Percentiles rank a stretch among this genome's conserved stretches.
Conservation (phyloP, 2,888 invertebrate genomes). For the Latheticus oryzae region DNA sequence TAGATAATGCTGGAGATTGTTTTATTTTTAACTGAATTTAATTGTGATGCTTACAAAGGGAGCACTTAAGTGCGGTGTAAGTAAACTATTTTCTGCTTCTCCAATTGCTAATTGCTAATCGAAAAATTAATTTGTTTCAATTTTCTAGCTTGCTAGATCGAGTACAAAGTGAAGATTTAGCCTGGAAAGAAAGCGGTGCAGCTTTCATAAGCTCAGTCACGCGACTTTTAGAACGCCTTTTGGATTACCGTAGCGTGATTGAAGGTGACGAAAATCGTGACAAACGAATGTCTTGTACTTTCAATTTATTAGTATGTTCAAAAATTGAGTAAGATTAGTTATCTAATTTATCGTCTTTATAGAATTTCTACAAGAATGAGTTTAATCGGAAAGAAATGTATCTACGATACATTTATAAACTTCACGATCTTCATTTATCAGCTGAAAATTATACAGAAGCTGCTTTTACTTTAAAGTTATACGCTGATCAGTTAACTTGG, state of each 20-base stretch:
- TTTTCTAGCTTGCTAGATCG: conserved; percentile 80
- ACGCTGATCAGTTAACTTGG: conserved; percentile 92
- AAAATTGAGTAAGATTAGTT: neutral
- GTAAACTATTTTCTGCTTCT: conserved; percentile 63
- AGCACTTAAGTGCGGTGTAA: conserved; percentile 94
- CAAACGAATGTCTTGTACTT: conserved; percentile 96
- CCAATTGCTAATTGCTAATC: conserved; percentile 9
- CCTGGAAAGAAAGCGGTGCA: conserved; percentile 92
- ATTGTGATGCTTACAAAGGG: conserved; percentile 69
- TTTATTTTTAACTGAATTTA: conserved; percentile 8
- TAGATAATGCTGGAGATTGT: conserved; percentile 56
- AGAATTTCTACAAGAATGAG: conserved; percentile 97
- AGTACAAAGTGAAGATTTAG: conserved; percentile 85
- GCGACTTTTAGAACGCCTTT: conserved; percentile 83
- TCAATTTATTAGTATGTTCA: conserved; percentile 81
- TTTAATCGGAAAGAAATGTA: conserved; percentile 97
- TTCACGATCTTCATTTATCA: conserved; percentile 90
- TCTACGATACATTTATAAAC: conserved; percentile 92
- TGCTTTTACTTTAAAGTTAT: conserved; percentile 93
- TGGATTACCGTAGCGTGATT: conserved; percentile 95
- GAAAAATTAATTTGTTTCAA: conserved; percentile 8
- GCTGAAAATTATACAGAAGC: conserved; percentile 96
- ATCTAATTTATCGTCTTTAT: conserved; percentile 51
- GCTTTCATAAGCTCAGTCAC: conserved; percentile 94
- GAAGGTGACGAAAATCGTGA: conserved; percentile 95